Conservation (phyloP, 2,797 vertebrate genomes). For the Varecia variegata region DNA sequence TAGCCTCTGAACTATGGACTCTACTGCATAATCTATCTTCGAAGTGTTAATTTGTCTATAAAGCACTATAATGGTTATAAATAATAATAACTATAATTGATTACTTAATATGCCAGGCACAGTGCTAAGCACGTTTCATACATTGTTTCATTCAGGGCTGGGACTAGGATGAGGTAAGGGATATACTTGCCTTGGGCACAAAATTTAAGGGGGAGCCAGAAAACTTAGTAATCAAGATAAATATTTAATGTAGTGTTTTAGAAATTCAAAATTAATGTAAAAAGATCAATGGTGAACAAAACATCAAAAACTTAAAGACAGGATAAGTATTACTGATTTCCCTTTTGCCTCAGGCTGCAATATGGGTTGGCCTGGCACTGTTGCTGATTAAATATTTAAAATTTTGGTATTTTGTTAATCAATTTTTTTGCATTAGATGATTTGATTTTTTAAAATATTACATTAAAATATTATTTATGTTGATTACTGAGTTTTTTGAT, state of each 20-base stretch:
- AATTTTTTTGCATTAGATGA: neutral
- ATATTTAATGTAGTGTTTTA: neutral
- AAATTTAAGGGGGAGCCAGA: neutral
- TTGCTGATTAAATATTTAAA: neutral
- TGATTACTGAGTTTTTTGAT: neutral
- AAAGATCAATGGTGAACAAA: neutral
- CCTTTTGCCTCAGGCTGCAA: neutral
- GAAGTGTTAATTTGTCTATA: neutral
- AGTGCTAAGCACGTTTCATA: neutral
- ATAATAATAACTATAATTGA: neutral
- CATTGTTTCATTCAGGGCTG: neutral
- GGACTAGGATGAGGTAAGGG: neutral
- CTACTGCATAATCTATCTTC: neutral
- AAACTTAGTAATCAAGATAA: neutral
- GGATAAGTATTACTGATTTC: neutral
- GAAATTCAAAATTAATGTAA: neutral
- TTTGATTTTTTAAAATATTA: slow-evolving; percentile 28
- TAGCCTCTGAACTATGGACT: neutral
- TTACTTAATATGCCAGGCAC: neutral
- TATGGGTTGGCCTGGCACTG: neutral
- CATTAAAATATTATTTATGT: neutral
- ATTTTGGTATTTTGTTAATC: neutral
- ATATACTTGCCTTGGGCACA: neutral
- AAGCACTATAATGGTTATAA: neutral
- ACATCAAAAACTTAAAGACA: neutral